Evolutionary conservation across 2,797 vertebrate genomes (phyloP), one percentile per base, ranked within the genome.

Genomic region (Vireo griseus): DNA sequence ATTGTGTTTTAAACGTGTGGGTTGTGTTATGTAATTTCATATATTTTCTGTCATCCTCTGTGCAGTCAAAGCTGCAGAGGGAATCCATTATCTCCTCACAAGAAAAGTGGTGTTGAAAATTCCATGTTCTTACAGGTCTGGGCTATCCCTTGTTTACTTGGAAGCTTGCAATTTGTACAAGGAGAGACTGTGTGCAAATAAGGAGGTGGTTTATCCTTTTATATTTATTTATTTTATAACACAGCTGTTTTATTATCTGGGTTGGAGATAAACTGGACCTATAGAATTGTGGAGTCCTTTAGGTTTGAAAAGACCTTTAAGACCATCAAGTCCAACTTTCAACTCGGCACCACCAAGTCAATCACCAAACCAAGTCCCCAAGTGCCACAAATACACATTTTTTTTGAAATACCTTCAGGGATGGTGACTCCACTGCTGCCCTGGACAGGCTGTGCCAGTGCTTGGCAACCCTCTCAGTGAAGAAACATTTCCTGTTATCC

Each of bases 321-420:
- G 24, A 35, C 16, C 10, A 13, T 12, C 31, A 17, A 18, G 18
- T 28, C 22, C 73, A 44, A 1, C 16, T 6, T 4, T 55, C 7
- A 55, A 47, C 9, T 13, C 35, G 33, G 5, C 16, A 15, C 12
- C 13, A 8, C 40, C 21, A 54, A 61, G 16, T 31, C 28, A 50
- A 19, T 26, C 45, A 50, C 37, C n/a, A 45, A 59, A 17, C 21
- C 22, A 4, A 6, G 28, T 55, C 17, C 47, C 24, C 15, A 26
- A 2, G 33, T 5, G 19, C 22, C 31, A 45, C 3, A 40, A 40
- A 33, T 12, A 20, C 4, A 24, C 0, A 1, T 29, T 33, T 33
- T 33, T 33, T 48, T 61, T 0, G 45, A 61, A 66, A 45, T 33
- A 13, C 22, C 8, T 28, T 22, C 29, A 66, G 15, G 9, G 12